A percentile compares a stretch with the other conserved stretches of the same genome.
phyloP scores from a whole-genome alignment of 2,113 vertebrate species.

The Bufo bufo region DNA sequence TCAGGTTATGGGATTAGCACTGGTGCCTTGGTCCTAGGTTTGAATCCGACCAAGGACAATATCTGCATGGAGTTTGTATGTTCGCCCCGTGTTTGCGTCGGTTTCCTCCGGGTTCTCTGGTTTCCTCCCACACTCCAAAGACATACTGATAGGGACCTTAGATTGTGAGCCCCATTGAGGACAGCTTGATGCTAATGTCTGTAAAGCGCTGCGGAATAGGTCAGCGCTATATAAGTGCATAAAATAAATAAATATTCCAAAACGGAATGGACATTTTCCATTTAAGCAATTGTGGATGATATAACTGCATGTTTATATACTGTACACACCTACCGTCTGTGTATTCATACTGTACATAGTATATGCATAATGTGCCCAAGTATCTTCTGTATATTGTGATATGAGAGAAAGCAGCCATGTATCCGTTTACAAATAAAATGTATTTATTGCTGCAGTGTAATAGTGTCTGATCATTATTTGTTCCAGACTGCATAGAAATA shows the following conservation, averaged over 20 bases:
- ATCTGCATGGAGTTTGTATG: too few species aligned
- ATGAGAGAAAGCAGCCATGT: not conserved
- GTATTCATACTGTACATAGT: constrained; percentile 2
- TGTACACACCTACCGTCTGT: not conserved
- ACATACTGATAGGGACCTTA: too few species aligned
- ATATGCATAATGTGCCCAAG: constrained; percentile 5
- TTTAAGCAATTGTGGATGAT: not conserved
- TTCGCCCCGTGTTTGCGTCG: too few species aligned
- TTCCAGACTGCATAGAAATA: not conserved
- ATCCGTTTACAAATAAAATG: constrained; percentile 17
- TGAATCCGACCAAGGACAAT: too few species aligned
- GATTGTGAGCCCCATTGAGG: too few species aligned
- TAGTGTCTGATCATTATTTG: not conserved
- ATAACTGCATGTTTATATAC: constrained; percentile 18
- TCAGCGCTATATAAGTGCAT: too few species aligned
- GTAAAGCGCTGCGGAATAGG: too few species aligned
- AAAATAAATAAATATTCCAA: not conserved
- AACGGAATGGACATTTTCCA: not conserved
- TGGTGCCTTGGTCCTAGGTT: too few species aligned
- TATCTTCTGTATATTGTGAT: constrained; percentile 10
- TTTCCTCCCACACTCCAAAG: too few species aligned
- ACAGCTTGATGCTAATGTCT: too few species aligned
- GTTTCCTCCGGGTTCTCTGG: too few species aligned
- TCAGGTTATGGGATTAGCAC: too few species aligned
- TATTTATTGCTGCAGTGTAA: constrained; percentile 6